Conservation (phyloP, 2,888 invertebrate genomes). For the Hyposoter didymator region DNA sequence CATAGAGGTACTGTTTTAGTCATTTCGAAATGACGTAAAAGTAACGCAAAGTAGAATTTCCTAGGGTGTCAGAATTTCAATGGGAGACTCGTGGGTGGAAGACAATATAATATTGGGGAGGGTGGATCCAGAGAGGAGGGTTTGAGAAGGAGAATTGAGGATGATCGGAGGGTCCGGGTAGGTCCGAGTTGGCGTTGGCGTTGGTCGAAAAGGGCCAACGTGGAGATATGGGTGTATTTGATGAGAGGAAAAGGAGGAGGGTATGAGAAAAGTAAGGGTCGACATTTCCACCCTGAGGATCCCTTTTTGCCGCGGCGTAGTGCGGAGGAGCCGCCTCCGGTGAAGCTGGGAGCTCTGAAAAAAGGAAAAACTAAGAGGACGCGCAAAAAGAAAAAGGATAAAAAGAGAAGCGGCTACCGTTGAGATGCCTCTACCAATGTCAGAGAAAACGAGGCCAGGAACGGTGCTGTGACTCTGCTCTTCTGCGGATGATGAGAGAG, state of each 20-base stretch:
- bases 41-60: slow-evolving; percentile 75
- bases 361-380: slow-evolving; percentile 69
- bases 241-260: not conserved
- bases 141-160: slow-evolving; percentile 15
- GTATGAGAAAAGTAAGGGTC: not conserved
- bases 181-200: slow-evolving; percentile 57
- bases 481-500: slow-evolving; percentile 54
- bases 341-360: slow-evolving; percentile 74
- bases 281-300: slow-evolving; percentile 37
- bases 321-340: slow-evolving; percentile 64
- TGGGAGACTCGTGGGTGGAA: slow-evolving; percentile 78
- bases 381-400: slow-evolving; percentile 42
- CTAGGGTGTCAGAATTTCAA: slow-evolving; percentile 81
- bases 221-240: slow-evolving; percentile 13
- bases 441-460: slow-evolving; percentile 79
- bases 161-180: slow-evolving; percentile 48
- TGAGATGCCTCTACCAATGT: slow-evolving; percentile 74
- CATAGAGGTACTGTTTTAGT: not conserved
- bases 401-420: slow-evolving; percentile 16
- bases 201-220: slow-evolving; percentile 57
- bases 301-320: slow-evolving; percentile 61
- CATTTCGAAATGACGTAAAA: slow-evolving; percentile 62
- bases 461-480: slow-evolving; percentile 71
- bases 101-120: slow-evolving; percentile 44
- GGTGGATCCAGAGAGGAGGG: not conserved